Evolutionary conservation across 2,888 invertebrate genomes (phyloP).

Genomic region (Scaptomyza caliginosa): DNA sequence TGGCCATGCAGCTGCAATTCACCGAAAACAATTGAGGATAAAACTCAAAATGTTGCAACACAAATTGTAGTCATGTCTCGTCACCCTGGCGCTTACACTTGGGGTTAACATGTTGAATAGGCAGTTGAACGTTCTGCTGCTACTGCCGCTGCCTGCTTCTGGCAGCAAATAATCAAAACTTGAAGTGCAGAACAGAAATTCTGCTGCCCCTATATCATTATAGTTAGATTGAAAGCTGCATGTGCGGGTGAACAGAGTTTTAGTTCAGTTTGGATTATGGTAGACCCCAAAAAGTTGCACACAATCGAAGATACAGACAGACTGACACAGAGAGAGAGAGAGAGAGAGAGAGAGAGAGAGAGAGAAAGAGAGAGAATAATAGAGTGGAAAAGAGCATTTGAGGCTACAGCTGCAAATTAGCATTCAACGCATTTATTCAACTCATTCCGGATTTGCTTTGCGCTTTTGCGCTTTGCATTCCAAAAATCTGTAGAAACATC

Average conservation of each 20-base stretch:
- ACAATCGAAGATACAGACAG: conserved; percentile 27
- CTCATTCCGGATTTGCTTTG: conserved; percentile 35
- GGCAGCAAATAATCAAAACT: conserved; percentile 72
- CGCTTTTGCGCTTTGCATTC: conserved; percentile 43
- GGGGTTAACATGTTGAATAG: conserved; percentile 33
- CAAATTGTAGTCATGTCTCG: conserved; percentile 36
- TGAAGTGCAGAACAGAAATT: conserved; percentile 23
- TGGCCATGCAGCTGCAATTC: conserved; percentile 32
- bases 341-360: too few relatives aligned
- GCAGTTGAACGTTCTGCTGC: conserved; percentile 4
- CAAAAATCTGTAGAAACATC: conserved; percentile 17
- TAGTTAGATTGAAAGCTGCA: conserved; percentile 21
- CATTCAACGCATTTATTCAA: conserved; percentile 56
- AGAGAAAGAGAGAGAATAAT: too few relatives aligned
- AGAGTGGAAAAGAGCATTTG: background rate
- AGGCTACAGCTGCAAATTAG: conserved; percentile 40
- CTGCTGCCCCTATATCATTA: conserved; percentile 27
- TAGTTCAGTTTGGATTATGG: conserved; percentile 38
- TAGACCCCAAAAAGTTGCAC: conserved; percentile 44
- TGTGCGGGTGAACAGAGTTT: conserved; percentile 2
- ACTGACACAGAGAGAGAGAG: background rate
- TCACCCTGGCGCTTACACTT: conserved; percentile 9
- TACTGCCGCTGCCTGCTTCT: conserved; percentile 34
- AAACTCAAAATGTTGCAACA: conserved; percentile 44
- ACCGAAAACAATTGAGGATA: conserved; percentile 23